Evolutionary conservation across 53 echinoderm and acorn worm species (phyloP), one percentile per base, ranked within the genome.

Genomic region (Paelopatides confundens): DNA sequence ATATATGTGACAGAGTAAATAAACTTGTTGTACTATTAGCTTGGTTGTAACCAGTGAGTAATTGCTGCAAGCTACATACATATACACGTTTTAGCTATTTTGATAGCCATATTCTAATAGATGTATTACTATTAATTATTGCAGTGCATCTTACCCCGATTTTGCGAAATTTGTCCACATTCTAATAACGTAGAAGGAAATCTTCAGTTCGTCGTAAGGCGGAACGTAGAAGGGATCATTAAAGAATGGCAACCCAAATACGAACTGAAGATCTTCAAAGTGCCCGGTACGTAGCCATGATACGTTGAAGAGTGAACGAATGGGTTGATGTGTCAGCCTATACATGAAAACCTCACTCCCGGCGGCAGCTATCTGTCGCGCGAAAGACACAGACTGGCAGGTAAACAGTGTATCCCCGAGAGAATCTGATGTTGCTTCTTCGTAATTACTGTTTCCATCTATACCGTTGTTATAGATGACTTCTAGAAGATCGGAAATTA

Each of bases 131-230:
- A n/a, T n/a, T n/a, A n/a, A n/a, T n/a, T n/a, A n/a, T n/a, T n/a
- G n/a, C n/a, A n/a, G n/a, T n/a, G n/a, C n/a, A n/a, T n/a, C 78
- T 78, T 31, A 78, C 78, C 78, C 78, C 4, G 53, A 51, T 48
- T 78, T 78, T 4, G 78, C 78, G 51, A 78, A 78, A 32, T 78
- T 78, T 52, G 78, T 78, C 78, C 78, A 78, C 78, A 78, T 78
- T 33, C 32, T 51, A 3, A 78, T 78, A 26, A 78, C 51, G 48
- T 78, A 52, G 33, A 29, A 78, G 4, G 53, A 78, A 29, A 78
- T 24, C 12, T 78, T 78, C 51, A 52, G 1, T 27, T 51, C 78
- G 2, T 78, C 78, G 52, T 52, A 52, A 32, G 53, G 3, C 8
- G 31, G 30, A 5, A 5, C 4, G 11, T 12, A 27, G 17, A 27